phyloP scores from a whole-genome alignment of 2,797 vertebrate genomes.

The Threskiornis aethiopicus region DNA sequence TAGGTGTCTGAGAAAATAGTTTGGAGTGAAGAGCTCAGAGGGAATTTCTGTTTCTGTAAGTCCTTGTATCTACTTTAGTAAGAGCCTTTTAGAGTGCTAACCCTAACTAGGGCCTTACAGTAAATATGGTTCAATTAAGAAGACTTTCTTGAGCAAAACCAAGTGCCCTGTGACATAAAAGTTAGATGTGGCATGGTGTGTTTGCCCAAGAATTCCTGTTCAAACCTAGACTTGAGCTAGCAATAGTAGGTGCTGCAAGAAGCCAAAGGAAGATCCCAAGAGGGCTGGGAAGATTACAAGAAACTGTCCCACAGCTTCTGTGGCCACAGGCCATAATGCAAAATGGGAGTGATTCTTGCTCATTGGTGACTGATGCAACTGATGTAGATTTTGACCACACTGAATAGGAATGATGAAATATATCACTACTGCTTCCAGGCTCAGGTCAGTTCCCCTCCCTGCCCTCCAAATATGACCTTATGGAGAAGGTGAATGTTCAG shows the following conservation, averaged over 20 bases:
- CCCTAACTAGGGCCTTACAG: neutral
- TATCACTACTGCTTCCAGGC: neutral
- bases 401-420: neutral
- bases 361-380: neutral
- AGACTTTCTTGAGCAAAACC: neutral
- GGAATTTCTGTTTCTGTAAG: neutral
- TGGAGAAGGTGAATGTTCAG: neutral
- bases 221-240: neutral
- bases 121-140: neutral
- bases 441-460: neutral
- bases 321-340: neutral
- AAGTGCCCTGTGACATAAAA: neutral
- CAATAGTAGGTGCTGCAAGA: neutral
- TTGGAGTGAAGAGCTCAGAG: neutral
- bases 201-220: neutral
- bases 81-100: neutral
- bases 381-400: neutral
- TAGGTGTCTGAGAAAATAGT: neutral
- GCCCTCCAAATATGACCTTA: accelerated
- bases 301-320: neutral
- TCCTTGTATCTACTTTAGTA: neutral
- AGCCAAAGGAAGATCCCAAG: neutral
- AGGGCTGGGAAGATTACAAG: neutral
- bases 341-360: neutral
- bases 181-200: neutral